phyloP scores from a whole-genome alignment of 2,113 vertebrate genomes.

The Hydrolagus affinis region DNA sequence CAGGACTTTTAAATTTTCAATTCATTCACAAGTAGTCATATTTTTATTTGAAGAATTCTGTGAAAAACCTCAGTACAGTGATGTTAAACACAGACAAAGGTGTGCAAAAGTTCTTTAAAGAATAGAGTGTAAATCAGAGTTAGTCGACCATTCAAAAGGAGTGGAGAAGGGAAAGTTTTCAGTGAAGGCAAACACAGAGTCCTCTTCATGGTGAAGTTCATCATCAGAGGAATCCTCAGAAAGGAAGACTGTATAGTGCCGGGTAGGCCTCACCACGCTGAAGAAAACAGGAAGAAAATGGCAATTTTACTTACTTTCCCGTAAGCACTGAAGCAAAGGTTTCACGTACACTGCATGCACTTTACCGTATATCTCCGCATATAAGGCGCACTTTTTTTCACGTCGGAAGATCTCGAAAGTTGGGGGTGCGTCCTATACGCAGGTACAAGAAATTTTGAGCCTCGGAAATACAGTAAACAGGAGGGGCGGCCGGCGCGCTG shows the following conservation, averaged over 20 bases:
- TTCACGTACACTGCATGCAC: too few species aligned
- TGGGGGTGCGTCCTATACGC: too few species aligned
- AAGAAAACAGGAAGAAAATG: slow-evolving; percentile 46
- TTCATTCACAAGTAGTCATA: too few species aligned
- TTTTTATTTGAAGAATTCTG: not conserved
- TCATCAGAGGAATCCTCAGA: slow-evolving; percentile 95
- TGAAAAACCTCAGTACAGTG: not conserved
- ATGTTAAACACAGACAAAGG: not conserved
- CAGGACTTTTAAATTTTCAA: too few species aligned
- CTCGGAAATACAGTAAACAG: too few species aligned
- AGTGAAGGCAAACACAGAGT: slow-evolving; percentile 77
- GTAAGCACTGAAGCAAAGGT: too few species aligned
- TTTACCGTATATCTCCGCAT: too few species aligned
- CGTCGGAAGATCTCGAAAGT: too few species aligned
- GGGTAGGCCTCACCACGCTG: slow-evolving; percentile 79
- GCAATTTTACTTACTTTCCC: not conserved
- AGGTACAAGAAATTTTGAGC: too few species aligned
- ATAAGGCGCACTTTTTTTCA: too few species aligned
- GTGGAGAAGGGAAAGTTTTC: slow-evolving; percentile 90
- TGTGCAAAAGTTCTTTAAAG: not conserved
- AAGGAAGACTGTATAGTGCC: slow-evolving; percentile 95
- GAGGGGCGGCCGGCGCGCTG: too few species aligned
- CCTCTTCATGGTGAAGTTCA: slow-evolving; percentile 76
- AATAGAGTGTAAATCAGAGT: slow-evolving; percentile 37
- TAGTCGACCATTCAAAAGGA: slow-evolving; percentile 92